phyloP scores from a whole-genome alignment of 2,888 invertebrate genomes.

The Dryobota labecula region DNA sequence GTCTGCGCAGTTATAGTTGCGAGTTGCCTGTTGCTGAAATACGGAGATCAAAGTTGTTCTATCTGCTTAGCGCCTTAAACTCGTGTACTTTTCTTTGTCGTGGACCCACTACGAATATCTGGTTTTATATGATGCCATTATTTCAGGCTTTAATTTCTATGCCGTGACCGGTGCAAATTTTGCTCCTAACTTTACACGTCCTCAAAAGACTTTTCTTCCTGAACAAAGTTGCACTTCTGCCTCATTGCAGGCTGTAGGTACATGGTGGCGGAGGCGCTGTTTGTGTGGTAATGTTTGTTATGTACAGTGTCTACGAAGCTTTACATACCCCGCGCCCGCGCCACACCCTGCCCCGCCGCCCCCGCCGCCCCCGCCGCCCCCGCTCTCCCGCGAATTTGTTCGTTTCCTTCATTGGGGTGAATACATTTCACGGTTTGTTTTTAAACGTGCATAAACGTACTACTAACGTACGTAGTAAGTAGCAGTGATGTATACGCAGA shows the following conservation, averaged over 20 bases:
- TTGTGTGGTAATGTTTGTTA: constrained; percentile 82
- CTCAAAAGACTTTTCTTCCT: background rate
- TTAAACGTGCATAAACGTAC: constrained; percentile 55
- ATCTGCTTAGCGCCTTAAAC: too few species aligned
- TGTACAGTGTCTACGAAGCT: constrained; percentile 73
- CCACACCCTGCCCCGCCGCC: background rate
- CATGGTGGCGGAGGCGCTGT: constrained; percentile 68
- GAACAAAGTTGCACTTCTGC: constrained; percentile 58
- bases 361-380: constrained; percentile 9
- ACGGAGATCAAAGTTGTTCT: too few species aligned
- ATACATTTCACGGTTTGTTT: constrained; percentile 69
- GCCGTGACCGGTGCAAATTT: background rate
- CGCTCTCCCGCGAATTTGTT: constrained; percentile 60
- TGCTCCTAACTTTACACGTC: background rate
- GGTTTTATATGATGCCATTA: too few species aligned
- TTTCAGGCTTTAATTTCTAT: background rate
- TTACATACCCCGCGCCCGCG: constrained; percentile 65
- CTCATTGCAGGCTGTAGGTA: background rate
- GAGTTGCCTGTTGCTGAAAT: too few species aligned
- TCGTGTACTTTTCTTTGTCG: background rate
- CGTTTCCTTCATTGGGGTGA: constrained; percentile 66
- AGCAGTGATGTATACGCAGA: background rate
- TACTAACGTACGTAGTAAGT: background rate
- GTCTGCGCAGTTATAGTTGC: too few species aligned
- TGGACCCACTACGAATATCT: background rate